Conservation (phyloP, 2,797 vertebrate genomes). For the Heliangelus exortis region DNA sequence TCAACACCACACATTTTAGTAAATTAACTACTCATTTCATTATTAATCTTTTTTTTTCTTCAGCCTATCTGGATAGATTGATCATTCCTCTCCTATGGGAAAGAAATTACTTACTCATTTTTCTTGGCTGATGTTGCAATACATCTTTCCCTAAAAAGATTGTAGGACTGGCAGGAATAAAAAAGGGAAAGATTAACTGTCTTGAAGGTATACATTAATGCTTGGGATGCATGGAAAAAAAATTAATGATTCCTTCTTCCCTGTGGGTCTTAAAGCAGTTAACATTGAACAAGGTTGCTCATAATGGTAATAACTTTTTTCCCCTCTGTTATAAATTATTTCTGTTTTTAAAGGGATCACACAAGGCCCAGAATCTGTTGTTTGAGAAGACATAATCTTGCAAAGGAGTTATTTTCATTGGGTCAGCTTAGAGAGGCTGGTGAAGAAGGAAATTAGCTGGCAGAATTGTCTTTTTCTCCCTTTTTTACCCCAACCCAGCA, state of each 20-base stretch:
- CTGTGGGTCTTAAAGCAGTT: not conserved
- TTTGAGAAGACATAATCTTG: not conserved
- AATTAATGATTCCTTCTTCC: not conserved
- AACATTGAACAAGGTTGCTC: not conserved
- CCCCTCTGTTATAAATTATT: not conserved
- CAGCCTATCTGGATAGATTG: conserved; percentile 1
- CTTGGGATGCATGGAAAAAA: not conserved
- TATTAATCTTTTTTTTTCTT: conserved; percentile 51
- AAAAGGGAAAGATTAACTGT: conserved; percentile 44
- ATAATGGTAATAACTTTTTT: not conserved
- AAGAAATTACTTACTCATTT: conserved; percentile 54
- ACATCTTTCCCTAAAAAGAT: conserved; percentile 45
- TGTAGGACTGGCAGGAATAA: conserved; percentile 1
- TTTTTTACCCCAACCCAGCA: not conserved
- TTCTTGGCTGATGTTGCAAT: conserved; percentile 54
- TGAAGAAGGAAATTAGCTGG: not conserved
- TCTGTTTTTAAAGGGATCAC: not conserved
- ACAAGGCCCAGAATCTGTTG: not conserved
- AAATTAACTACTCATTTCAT: conserved; percentile 41
- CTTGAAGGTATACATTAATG: conserved; percentile 5
- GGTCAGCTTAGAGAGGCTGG: not conserved
- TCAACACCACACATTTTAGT: not conserved
- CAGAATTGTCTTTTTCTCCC: not conserved
- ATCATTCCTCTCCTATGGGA: conserved; percentile 38
- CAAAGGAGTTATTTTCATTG: not conserved